A percentile compares a stretch with the other conserved stretches of the same genome.
These are phyloP conservation scores for Oriolus oriolus DNA, from an alignment of 2,113 vertebrate species.

Conservation along the genomic window DNA sequence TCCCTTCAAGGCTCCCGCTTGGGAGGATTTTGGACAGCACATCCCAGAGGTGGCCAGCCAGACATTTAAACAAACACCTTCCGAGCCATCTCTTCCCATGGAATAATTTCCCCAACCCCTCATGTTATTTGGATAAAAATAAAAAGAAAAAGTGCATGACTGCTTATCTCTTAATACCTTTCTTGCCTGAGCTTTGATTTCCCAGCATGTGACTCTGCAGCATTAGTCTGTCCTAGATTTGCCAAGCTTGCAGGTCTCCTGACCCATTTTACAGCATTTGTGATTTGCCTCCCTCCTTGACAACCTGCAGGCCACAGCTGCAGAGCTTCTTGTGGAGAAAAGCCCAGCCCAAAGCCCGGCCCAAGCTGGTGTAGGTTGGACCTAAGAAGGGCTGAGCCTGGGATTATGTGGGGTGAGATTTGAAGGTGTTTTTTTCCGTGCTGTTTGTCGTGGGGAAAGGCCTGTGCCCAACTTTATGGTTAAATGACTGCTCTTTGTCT, in stretches of 20 bases:
- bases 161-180: constrained; percentile 26
- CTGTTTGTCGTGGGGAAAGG: background rate
- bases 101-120: background rate
- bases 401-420: background rate
- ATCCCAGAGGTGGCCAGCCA: background rate
- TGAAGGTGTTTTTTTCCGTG: rapidly evolving
- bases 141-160: background rate
- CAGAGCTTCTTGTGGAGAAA: background rate
- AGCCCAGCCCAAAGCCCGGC: background rate
- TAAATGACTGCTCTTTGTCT: background rate
- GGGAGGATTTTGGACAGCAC: background rate
- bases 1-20: constrained; percentile 3
- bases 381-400: background rate
- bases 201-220: constrained; percentile 53
- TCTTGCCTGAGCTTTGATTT: constrained; percentile 39
- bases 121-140: background rate
- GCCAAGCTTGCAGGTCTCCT: constrained; percentile 51
- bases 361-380: background rate
- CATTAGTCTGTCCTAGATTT: constrained; percentile 62
- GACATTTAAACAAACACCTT: background rate
- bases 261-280: constrained; percentile 44
- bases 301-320: background rate
- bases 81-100: background rate
- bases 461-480: rapidly evolving
- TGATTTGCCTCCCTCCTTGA: background rate